phyloP scores from a whole-genome alignment of 2,888 invertebrate genomes.

The Xylophagus ater region DNA sequence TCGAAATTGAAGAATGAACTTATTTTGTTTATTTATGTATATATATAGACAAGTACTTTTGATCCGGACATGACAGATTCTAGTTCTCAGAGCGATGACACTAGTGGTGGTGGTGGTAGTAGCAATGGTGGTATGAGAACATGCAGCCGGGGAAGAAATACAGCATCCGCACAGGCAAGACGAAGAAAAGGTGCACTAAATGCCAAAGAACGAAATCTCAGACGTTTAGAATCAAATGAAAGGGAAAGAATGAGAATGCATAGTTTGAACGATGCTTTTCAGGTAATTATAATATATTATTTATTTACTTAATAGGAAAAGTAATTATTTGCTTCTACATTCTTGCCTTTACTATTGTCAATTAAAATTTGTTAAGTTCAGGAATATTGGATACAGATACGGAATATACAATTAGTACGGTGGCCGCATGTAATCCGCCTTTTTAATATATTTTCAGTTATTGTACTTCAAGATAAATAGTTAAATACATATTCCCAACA shows the following conservation, averaged over 20 bases:
- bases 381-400: too few relatives aligned
- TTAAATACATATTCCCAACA: too few relatives aligned
- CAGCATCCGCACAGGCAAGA: slow-evolving; percentile 36
- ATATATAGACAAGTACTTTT: slow-evolving; percentile 16
- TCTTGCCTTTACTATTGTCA: too few relatives aligned
- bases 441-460: too few relatives aligned
- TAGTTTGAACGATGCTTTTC: slow-evolving; percentile 81
- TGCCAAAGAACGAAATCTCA: slow-evolving; percentile 72
- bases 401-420: too few relatives aligned
- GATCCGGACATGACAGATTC: slow-evolving; percentile 40
- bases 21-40: neutral
- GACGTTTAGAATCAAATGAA: slow-evolving; percentile 83
- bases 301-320: neutral
- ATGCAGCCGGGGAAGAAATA: slow-evolving; percentile 14
- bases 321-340: too few relatives aligned
- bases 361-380: too few relatives aligned
- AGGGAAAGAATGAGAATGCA: slow-evolving; percentile 88
- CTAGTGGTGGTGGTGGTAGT: slow-evolving; percentile 35
- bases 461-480: too few relatives aligned
- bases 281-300: slow-evolving; percentile 46
- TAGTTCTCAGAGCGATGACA: slow-evolving; percentile 39
- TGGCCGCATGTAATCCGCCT: too few relatives aligned
- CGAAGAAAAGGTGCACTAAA: slow-evolving; percentile 65
- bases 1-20: too few relatives aligned
- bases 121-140: slow-evolving; percentile 16